Evolutionary conservation across 2,113 vertebrate genomes (phyloP), one percentile per base, ranked within the genome.

Genomic region (Gulo gulo): DNA sequence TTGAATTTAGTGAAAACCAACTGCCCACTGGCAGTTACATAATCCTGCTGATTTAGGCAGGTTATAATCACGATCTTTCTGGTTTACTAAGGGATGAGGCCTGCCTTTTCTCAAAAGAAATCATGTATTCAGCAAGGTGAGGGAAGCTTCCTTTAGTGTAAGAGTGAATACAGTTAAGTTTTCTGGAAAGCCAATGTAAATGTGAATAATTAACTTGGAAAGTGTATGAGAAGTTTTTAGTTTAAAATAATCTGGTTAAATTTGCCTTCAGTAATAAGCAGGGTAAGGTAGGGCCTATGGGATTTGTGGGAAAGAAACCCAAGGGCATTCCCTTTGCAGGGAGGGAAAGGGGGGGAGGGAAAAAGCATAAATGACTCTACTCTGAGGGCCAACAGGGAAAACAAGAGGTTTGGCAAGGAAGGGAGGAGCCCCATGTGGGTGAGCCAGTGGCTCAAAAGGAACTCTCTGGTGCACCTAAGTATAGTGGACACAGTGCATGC

Each of bases 251-350:
- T 34, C 34, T 39, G 3, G 18, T 82, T 78, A 71, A 85, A 67
- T 69, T 69, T 14, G 79, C 84, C 85, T 63, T 90, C 69, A 39
- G 55, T 76, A 45, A 55, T 88, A 91, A 92, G 1, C 65, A 91
- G 36, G 73, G 73, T n/a, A 29, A 20, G 52, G 50, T 31, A 29
- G 14, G 59, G 42, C 61, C 5, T 18, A 36, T 76, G 47, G 20
- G 9, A 47, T 69, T 83, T 11, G 12, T 55, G 80, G 21, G 74
- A 91, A 84, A 31, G 71, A 97, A 89, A 88, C 11, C 31, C 31
- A 91, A 84, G 14, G 61, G 74, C 79, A 92, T 74, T 96, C 84
- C 59, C 78, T 73, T 94, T 39, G 79, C 31, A 71, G 82, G 73
- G 47, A 21, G 31, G 90, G 20, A n/a, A 86, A 91, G 42, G 52